Percentiles rank a stretch among this genome's conserved stretches.
Evolutionary conservation across 2,113 vertebrate genomes (phyloP).

Genomic region (western clawed frog (Xenopus tropicalis)): UCB_Xtro_10.0 CM004446.2:53234501-53235000

Average conservation of each 20-base stretch:
- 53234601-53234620: too few relatives aligned
- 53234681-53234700: too few relatives aligned
- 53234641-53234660: too few relatives aligned
- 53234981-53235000: conserved; percentile 19
- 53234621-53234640: too few relatives aligned
- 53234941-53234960: conserved; percentile 15
- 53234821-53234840: not conserved
- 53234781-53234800: not conserved
- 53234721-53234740: not conserved
- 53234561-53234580: too few relatives aligned
- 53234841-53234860: not conserved
- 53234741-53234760: not conserved
- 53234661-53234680: too few relatives aligned
- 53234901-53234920: not conserved
- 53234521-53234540: too few relatives aligned
- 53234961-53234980: conserved; percentile 41
- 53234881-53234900: not conserved
- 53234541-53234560: too few relatives aligned
- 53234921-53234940: not conserved
- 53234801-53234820: not conserved
- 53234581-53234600: too few relatives aligned
- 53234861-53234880: not conserved
- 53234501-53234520: too few relatives aligned
- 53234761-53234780: not conserved
- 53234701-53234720: too few relatives aligned